Conservation (phyloP, 2,888 invertebrate species). For the Erannis defoliaria region DNA sequence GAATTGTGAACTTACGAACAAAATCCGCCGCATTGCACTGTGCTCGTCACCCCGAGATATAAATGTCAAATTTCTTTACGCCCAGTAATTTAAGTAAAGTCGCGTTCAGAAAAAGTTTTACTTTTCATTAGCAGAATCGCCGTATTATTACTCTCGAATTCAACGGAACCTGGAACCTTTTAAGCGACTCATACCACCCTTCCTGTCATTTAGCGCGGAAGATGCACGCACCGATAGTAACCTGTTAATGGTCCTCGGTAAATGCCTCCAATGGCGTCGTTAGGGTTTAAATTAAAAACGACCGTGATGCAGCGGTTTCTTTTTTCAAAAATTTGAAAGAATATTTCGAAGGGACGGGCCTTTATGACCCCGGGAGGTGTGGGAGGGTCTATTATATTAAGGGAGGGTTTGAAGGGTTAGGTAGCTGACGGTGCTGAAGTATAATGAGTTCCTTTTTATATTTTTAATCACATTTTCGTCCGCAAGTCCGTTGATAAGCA, state of each 20-base stretch:
- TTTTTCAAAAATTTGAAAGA: slow-evolving; percentile 81
- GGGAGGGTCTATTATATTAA: slow-evolving; percentile 79
- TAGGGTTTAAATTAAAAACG: slow-evolving; percentile 84
- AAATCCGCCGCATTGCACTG: no score
- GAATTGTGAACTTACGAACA: no score
- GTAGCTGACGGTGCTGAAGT: slow-evolving; percentile 69
- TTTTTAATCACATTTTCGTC: slow-evolving; percentile 69
- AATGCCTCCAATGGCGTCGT: slow-evolving; percentile 82
- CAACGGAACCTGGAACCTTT: background rate
- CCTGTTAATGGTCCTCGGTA: slow-evolving; percentile 73
- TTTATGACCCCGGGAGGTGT: slow-evolving; percentile 70
- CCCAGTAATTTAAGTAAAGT: no score
- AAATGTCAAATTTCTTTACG: no score
- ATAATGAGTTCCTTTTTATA: slow-evolving; percentile 81
- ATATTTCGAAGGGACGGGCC: slow-evolving; percentile 78
- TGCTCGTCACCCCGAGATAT: no score
- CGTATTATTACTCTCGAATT: slow-evolving; percentile 10
- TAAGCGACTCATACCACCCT: slow-evolving; percentile 46
- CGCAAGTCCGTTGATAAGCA: slow-evolving; percentile 52
- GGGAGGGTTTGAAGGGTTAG: slow-evolving; percentile 65
- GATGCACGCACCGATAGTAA: slow-evolving; percentile 77
- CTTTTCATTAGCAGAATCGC: slow-evolving; percentile 11
- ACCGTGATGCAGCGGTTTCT: slow-evolving; percentile 83
- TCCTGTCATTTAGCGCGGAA: slow-evolving; percentile 74
- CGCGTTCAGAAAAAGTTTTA: no score